Conservation (phyloP, 2,113 vertebrate species). For the Pyrgilauda ruficollis region DNA sequence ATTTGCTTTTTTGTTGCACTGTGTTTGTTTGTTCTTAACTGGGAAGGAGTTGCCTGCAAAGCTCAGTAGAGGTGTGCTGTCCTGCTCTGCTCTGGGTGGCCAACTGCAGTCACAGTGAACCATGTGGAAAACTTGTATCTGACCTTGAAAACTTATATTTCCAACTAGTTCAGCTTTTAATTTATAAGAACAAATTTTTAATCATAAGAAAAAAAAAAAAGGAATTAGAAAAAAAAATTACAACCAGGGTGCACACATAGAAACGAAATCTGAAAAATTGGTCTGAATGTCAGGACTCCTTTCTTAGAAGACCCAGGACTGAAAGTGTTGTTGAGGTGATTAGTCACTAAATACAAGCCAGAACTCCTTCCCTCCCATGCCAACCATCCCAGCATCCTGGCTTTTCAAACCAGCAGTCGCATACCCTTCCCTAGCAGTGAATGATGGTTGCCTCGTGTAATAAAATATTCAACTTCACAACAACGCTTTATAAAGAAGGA, state of each 20-base stretch:
- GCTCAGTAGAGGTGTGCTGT: background rate
- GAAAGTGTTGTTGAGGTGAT: background rate
- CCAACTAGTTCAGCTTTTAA: background rate
- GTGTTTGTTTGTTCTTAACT: background rate
- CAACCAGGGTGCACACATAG: rapidly evolving
- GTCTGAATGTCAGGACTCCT: background rate
- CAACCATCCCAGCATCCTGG: background rate
- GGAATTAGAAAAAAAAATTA: background rate
- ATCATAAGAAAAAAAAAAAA: background rate
- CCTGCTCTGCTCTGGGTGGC: background rate
- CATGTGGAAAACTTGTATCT: background rate
- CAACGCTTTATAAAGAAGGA: slow-evolving; percentile 56
- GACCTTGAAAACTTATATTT: background rate
- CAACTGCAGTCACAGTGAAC: background rate
- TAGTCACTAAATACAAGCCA: background rate
- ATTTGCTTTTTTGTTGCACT: background rate
- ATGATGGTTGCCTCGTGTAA: slow-evolving; percentile 50
- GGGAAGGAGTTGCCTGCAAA: background rate
- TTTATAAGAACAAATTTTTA: background rate
- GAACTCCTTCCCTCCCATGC: background rate
- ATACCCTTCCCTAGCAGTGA: background rate
- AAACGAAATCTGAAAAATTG: background rate
- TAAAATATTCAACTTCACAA: slow-evolving; percentile 72
- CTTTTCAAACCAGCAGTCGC: background rate
- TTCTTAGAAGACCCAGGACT: background rate